Conservation (phyloP, 2,113 vertebrate genomes). For the Microcebus griseorufus region DNA sequence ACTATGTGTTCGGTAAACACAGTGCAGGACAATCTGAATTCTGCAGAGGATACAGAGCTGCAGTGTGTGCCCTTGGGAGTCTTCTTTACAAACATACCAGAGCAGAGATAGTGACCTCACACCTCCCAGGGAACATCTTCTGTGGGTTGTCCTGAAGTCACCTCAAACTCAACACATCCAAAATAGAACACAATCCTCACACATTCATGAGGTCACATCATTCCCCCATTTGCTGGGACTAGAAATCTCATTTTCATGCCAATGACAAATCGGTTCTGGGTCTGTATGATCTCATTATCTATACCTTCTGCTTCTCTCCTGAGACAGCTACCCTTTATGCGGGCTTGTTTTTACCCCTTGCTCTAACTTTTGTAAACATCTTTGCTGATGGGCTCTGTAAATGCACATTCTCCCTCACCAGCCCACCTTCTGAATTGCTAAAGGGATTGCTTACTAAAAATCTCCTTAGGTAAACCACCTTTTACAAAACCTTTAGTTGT, state of each 20-base stretch:
- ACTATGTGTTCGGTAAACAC: background rate
- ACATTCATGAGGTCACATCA: background rate
- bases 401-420: background rate
- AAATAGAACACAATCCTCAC: conserved; percentile 68
- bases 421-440: too few species aligned
- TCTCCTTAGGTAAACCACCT: too few species aligned
- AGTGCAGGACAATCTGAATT: conserved; percentile 30
- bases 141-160: conserved; percentile 70
- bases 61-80: conserved; percentile 65
- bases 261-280: background rate
- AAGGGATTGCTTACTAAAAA: too few species aligned
- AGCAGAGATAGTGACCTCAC: conserved; percentile 69
- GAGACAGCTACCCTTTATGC: background rate
- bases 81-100: conserved; percentile 62
- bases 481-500: too few species aligned
- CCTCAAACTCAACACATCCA: conserved; percentile 60
- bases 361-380: background rate
- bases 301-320: background rate
- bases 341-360: background rate
- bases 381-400: background rate
- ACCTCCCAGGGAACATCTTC: conserved; percentile 65
- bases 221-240: background rate
- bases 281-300: background rate
- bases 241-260: conserved; percentile 21
- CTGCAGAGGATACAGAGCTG: conserved; percentile 39